Conservation (phyloP, 2,888 invertebrate species). For the Pseudococcus jackbeardsleyi region DNA sequence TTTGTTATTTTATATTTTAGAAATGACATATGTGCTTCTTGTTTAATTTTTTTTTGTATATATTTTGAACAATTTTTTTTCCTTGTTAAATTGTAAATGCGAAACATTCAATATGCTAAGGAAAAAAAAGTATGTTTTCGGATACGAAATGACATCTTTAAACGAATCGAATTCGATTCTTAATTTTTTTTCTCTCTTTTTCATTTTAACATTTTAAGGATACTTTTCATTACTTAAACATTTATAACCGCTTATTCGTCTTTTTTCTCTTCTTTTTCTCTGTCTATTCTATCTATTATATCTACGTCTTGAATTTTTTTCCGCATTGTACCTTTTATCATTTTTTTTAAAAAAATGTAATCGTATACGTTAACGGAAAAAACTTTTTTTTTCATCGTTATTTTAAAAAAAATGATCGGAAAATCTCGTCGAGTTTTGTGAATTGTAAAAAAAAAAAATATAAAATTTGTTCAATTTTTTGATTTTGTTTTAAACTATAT, state of each 20-base stretch:
- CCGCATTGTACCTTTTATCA: conserved; percentile 24
- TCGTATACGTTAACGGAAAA: conserved; percentile 53
- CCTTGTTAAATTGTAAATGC: conserved; percentile 37
- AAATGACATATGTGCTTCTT: conserved; percentile 31
- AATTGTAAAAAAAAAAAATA: conserved; percentile 21
- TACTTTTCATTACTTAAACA: conserved; percentile 40
- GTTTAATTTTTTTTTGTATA: conserved; percentile 40
- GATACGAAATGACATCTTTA: conserved; percentile 11
- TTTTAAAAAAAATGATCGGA: background rate
- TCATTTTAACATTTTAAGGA: conserved; percentile 40
- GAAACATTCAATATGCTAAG: conserved; percentile 29
- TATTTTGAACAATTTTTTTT: conserved; percentile 45
- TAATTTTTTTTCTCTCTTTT: background rate
- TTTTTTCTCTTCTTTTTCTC: conserved; percentile 19
- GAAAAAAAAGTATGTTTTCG: conserved; percentile 1
- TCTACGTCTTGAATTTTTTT: conserved; percentile 25
- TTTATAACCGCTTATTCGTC: conserved; percentile 43
- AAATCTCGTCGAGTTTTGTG: conserved; percentile 13
- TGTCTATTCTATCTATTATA: conserved; percentile 6
- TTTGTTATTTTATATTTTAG: conserved; percentile 54
- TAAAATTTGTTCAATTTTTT: background rate
- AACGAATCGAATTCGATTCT: conserved; percentile 12
- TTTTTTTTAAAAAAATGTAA: conserved; percentile 13
- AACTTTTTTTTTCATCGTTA: background rate
- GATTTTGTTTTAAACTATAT: background rate